Percentiles rank a stretch among this genome's conserved stretches.
phyloP scores from a whole-genome alignment of 2,888 invertebrate species.

The Drosophila infuscata region DNA sequence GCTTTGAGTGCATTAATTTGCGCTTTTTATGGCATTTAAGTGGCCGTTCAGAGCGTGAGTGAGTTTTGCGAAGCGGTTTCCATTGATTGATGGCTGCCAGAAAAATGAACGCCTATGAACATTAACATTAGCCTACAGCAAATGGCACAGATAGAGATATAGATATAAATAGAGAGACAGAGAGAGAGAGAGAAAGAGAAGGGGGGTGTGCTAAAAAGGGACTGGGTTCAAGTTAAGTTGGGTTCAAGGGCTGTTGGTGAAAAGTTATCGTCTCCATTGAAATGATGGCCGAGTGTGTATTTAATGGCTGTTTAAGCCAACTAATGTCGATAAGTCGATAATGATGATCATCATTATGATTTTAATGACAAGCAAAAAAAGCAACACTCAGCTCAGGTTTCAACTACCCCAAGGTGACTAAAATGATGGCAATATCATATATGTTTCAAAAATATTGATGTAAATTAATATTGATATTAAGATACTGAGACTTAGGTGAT shows the following conservation, averaged over 20 bases:
- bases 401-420: background rate
- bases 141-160: background rate
- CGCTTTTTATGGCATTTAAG: constrained; percentile 73
- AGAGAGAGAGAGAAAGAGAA: background rate
- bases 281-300: constrained; percentile 12
- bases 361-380: background rate
- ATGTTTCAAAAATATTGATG: background rate
- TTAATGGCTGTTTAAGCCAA: constrained; percentile 25
- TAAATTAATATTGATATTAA: background rate
- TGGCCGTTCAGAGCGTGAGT: constrained; percentile 49
- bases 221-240: background rate
- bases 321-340: constrained; percentile 12
- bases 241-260: constrained; percentile 19
- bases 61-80: constrained; percentile 11
- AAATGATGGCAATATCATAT: background rate
- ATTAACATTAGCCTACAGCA: background rate
- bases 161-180: background rate
- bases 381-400: background rate
- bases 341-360: background rate
- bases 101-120: constrained; percentile 58
- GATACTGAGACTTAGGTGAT: background rate
- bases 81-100: constrained; percentile 69
- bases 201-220: background rate
- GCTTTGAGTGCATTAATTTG: constrained; percentile 77
- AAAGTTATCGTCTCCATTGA: background rate